Evolutionary conservation across 2,797 vertebrate genomes (phyloP).

Genomic region (Halcyon smyrnensis): DNA sequence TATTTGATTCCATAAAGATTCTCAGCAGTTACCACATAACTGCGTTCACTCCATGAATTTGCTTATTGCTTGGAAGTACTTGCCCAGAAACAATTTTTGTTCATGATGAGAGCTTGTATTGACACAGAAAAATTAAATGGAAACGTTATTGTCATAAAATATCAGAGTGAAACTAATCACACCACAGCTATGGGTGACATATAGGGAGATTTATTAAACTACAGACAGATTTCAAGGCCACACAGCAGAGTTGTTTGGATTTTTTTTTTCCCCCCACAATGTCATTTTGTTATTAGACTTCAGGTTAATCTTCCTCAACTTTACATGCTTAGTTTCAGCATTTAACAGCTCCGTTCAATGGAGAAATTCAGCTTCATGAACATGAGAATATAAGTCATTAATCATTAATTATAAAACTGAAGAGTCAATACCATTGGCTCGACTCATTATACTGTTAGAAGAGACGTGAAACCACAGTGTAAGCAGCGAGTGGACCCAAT

Average conservation of each 20-base stretch:
- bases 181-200: background rate
- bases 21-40: background rate
- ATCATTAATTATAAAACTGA: background rate
- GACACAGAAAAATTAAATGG: background rate
- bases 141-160: background rate
- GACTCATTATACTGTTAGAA: background rate
- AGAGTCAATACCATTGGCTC: background rate
- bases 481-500: background rate
- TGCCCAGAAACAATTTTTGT: background rate
- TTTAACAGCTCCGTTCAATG: background rate
- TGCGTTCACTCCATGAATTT: background rate
- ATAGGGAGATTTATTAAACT: background rate
- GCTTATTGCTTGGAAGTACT: background rate
- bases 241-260: background rate
- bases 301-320: background rate
- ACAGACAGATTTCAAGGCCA: background rate
- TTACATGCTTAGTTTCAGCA: background rate
- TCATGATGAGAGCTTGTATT: background rate
- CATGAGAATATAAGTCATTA: background rate
- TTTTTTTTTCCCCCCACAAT: no score
- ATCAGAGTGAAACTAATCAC: background rate
- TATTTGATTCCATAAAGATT: background rate
- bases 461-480: fast-evolving
- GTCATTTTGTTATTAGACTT: background rate
- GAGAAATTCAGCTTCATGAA: background rate